Evolutionary conservation across 1,140 invertebrate genomes (phyloP), one percentile per base, ranked within the genome.

Genomic region (Euschistus heros): DNA sequence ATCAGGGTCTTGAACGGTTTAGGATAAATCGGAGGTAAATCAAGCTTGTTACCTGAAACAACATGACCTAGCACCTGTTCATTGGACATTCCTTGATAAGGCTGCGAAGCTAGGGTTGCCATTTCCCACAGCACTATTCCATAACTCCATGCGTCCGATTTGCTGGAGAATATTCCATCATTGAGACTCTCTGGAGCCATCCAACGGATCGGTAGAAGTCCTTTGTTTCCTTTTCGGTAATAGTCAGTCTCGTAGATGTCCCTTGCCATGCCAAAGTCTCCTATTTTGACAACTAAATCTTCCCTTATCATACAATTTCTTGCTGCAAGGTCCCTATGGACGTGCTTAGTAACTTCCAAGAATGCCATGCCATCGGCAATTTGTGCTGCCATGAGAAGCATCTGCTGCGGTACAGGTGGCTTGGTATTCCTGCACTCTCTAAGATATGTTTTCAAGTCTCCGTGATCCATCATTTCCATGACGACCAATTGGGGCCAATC

Each of bases 341-440:
- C 94, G 76, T 94, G 96, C 75, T 96, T 97, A 71, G 93, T 92
- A 14, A 87, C 87, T 24, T 93, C 81, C 42, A 99, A 78, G 77
- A 98, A 98, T 0, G 93, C 89, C 97, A 99, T 98, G 30, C 97
- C 97, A 77, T 99, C 97, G 14, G 95, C 93, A 72, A 98, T 97
- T 78, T 99, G 93, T 57, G 89, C 86, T 13, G 96, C 94, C 94
- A 98, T 98, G 75, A 87, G 81, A 15, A 78, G 68, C 30, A 81
- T 75, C 68, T 73, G 69, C 72, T 74, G 18, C 2, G 64, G 50
- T 13, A 64, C 26, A 17, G 70, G 70, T 7, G 91, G 89, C 42
- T 92, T 81, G 4, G 59, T 50, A 18, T 71, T 68, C 44, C 69
- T 67, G 17, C 59, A 44, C 24, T 57, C 84, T 26, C 92, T 81